Evolutionary conservation across 2,113 vertebrate species (phyloP), one percentile per base, ranked within the genome.

Genomic region (Scolopax mira): DNA sequence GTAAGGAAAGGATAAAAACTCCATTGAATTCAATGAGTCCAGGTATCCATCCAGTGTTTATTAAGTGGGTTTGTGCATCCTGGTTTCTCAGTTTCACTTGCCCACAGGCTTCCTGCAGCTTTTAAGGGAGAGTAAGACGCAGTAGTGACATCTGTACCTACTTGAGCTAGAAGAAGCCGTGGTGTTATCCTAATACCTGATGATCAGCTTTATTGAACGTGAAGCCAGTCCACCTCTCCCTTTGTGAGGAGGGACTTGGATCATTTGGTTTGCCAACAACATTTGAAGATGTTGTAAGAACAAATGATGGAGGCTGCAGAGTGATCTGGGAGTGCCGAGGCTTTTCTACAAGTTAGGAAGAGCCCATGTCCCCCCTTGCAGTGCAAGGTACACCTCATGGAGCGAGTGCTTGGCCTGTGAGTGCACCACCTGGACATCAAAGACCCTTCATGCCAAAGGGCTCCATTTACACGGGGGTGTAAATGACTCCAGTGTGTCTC

Each of bases 391-490:
- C 7, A 51, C 16, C 23, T 85, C 28, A 10, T 22, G 48, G 31
- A 71, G 31, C 0, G 0, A 58, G 25, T 12, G 1, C 46, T 54
- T 24, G n/a, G 54, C 35, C 28, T 75, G 7, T 48, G 55, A 19
- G 8, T 19, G 51, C 9, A 33, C 5, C 49, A 22, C 22, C 8
- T 2, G 6, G 33, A 46, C 27, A 37, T 74, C 31, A 61, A 48
- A 85, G 51, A n/a, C 30, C 66, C 30, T 46, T 89, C 46, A 52
- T 22, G 18, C 33, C 33, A 72, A n/a, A 44, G 58, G 16, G 18
- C 30, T 55, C 30, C 54, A 33, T 55, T 37, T 85, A 44, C 24
- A 7, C 1, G 1, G 1, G 67, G 25, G 27, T 46, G 18, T 35
- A 21, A 58, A 41, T 74, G 42, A 42, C 54, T 18, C 25, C 44